These are phyloP conservation scores for Pammene aurita DNA, from an alignment of 2,888 invertebrate species.

Conservation along the genomic window DNA sequence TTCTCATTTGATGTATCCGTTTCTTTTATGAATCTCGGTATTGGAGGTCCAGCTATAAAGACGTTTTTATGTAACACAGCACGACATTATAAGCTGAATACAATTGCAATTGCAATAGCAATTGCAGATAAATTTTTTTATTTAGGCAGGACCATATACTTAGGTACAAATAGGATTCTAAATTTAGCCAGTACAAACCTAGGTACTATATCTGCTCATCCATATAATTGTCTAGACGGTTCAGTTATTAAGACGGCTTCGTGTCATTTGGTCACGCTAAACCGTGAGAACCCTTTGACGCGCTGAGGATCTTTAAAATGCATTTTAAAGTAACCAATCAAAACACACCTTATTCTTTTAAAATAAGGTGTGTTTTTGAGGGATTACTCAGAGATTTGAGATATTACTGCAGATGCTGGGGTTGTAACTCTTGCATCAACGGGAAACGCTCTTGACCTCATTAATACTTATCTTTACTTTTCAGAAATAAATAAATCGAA, in stretches of 20 bases:
- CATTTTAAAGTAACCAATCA: neutral
- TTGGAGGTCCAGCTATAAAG: too few relatives aligned
- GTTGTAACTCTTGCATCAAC: neutral
- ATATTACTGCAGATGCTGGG: neutral
- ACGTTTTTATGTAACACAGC: too few relatives aligned
- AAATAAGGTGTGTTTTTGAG: neutral
- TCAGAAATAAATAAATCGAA: neutral
- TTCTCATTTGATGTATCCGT: too few relatives aligned
- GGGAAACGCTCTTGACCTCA: conserved; percentile 17
- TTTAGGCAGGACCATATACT: too few relatives aligned
- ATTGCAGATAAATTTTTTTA: too few relatives aligned
- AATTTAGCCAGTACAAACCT: neutral
- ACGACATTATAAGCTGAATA: too few relatives aligned
- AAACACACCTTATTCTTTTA: neutral
- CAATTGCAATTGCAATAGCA: too few relatives aligned
- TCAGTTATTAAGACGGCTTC: conserved; percentile 18
- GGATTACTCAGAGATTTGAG: too few relatives aligned
- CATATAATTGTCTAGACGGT: neutral
- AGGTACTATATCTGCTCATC: neutral
- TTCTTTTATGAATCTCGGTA: too few relatives aligned
- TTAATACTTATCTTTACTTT: neutral
- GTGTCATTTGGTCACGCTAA: conserved; percentile 34
- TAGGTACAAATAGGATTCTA: too few relatives aligned
- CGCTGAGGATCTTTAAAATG: neutral
- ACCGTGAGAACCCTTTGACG: conserved; percentile 21